Conservation (phyloP, 2,888 invertebrate genomes). For the Beris morrisii region DNA sequence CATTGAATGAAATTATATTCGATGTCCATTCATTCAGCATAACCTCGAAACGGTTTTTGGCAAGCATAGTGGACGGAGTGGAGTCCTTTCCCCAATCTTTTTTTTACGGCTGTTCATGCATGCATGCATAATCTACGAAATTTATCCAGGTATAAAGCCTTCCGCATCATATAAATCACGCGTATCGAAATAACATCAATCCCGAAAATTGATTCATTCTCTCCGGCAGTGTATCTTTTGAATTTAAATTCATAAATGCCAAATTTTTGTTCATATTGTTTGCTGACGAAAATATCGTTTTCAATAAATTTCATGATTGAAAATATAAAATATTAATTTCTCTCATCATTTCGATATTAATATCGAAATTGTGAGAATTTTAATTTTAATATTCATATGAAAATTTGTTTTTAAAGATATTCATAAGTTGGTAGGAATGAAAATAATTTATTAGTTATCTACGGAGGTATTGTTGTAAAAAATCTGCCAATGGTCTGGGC, state of each 20-base stretch:
- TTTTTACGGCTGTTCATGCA: not conserved
- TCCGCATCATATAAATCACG: slow-evolving; percentile 22
- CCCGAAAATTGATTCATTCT: slow-evolving; percentile 29
- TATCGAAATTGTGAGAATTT: no score
- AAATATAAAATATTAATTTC: slow-evolving; percentile 2
- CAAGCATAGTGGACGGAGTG: no score
- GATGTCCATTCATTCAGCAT: slow-evolving; percentile 28
- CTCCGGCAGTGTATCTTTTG: slow-evolving; percentile 3
- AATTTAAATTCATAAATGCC: slow-evolving; percentile 17
- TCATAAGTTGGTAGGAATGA: no score
- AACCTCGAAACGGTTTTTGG: slow-evolving; percentile 12
- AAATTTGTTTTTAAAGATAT: no score
- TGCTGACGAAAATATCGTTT: slow-evolving; percentile 8
- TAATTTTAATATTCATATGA: no score
- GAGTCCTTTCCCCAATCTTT: no score
- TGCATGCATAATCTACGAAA: not conserved
- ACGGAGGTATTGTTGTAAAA: no score
- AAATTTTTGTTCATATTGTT: not conserved
- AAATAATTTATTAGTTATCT: no score
- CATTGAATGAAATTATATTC: slow-evolving; percentile 30
- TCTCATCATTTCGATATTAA: not conserved
- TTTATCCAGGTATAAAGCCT: not conserved
- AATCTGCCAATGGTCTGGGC: no score
- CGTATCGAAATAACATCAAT: slow-evolving; percentile 30
- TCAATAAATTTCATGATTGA: slow-evolving; percentile 17